These are phyloP conservation scores for Coptodon rendalli DNA, from an alignment of 2,113 vertebrate species.

Conservation along the genomic window DNA sequence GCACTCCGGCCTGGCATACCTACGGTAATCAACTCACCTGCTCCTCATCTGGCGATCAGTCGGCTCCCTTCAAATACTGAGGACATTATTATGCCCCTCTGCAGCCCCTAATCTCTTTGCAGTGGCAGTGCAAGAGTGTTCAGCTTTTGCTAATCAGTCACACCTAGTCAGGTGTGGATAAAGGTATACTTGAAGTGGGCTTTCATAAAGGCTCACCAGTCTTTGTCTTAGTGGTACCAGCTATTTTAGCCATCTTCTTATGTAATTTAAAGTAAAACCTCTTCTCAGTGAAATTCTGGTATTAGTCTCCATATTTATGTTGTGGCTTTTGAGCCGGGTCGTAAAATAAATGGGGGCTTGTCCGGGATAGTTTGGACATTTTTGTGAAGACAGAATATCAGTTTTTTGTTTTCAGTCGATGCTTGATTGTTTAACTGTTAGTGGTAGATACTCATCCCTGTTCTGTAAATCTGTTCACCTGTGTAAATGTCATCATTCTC, in stretches of 20 bases:
- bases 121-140: background rate
- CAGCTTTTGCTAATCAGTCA: too few species aligned
- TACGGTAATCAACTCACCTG: background rate
- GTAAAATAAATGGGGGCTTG: background rate
- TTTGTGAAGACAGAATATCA: background rate
- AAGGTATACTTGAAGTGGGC: background rate
- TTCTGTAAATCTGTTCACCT: background rate
- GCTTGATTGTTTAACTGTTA: background rate
- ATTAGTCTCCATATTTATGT: background rate
- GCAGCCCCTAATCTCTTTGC: background rate
- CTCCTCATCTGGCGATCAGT: background rate
- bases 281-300: too few species aligned
- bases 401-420: background rate
- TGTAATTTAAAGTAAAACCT: too few species aligned
- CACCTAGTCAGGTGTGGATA: too few species aligned
- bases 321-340: background rate
- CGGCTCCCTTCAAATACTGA: background rate
- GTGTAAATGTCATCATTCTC: background rate
- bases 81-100: background rate
- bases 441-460: background rate
- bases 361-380: background rate
- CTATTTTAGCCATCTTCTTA: too few species aligned
- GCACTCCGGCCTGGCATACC: background rate
- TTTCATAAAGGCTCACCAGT: background rate
- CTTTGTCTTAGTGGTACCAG: background rate